Evolutionary conservation across 2,888 invertebrate species (phyloP).

Genomic region (Anticlea derivata): DNA sequence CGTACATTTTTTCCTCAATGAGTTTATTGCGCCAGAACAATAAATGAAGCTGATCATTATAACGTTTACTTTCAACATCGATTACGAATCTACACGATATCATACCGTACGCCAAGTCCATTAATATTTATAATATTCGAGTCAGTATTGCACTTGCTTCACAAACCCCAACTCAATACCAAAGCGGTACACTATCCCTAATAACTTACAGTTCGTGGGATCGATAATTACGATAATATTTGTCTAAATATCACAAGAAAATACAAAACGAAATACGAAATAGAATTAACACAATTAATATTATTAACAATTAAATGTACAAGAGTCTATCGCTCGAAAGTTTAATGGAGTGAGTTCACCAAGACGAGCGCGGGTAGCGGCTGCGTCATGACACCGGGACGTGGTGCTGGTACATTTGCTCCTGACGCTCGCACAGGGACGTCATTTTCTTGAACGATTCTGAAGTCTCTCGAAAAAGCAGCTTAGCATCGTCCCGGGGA

Average conservation of each 20-base stretch:
- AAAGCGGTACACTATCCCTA: constrained; percentile 72
- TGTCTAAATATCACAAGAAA: constrained; percentile 84
- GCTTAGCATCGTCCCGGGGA: constrained; percentile 71
- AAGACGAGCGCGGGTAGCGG: constrained; percentile 65
- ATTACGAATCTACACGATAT: constrained; percentile 81
- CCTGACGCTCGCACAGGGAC: constrained; percentile 79
- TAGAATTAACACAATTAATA: constrained; percentile 82
- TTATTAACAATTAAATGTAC: constrained; percentile 82
- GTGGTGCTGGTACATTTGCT: constrained; percentile 81
- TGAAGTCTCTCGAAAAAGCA: constrained; percentile 82
- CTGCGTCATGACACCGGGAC: constrained; percentile 82
- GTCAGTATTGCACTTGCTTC: constrained; percentile 80
- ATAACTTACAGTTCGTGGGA: constrained; percentile 82
- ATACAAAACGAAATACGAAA: constrained; percentile 83
- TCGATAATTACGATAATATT: constrained; percentile 77
- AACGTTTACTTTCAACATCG: constrained; percentile 84
- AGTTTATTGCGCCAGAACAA: constrained; percentile 83
- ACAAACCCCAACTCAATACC: constrained; percentile 67
- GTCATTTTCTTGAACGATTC: constrained; percentile 82
- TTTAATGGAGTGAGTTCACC: constrained; percentile 67
- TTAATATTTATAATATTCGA: constrained; percentile 76
- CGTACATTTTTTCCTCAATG: constrained; percentile 73
- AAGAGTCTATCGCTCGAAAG: constrained; percentile 62
- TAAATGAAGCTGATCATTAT: constrained; percentile 82
- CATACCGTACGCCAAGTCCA: constrained; percentile 69